phyloP scores from a whole-genome alignment of 2,888 invertebrate genomes.

The Petrolisthes manimaculis region DNA sequence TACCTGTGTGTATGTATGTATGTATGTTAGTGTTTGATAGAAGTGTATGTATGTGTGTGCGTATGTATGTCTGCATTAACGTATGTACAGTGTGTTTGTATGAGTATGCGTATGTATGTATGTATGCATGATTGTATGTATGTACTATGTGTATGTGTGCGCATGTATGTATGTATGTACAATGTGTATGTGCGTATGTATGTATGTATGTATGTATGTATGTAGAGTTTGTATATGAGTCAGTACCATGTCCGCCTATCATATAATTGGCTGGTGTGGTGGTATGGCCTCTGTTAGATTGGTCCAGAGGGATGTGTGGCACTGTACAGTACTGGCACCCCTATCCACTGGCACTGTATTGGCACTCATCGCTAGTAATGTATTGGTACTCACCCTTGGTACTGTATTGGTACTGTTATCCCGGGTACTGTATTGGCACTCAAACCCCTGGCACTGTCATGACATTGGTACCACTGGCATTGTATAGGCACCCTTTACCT shows the following conservation, averaged over 20 bases:
- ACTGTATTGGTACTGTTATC: no score
- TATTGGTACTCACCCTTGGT: no score
- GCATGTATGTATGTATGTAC: neutral
- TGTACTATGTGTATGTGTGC: neutral
- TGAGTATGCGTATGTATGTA: neutral
- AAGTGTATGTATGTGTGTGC: neutral
- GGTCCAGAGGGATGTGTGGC: neutral
- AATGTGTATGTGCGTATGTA: neutral
- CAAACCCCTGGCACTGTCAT: no score
- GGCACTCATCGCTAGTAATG: neutral
- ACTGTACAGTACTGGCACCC: neutral
- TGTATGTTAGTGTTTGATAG: neutral
- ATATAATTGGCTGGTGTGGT: slow-evolving; percentile 16
- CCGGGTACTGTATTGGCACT: no score
- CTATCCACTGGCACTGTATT: neutral
- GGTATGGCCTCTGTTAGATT: neutral
- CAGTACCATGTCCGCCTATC: slow-evolving; percentile 1
- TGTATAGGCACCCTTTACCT: no score
- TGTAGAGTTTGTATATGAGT: neutral
- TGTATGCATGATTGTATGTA: neutral
- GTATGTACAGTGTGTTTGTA: slow-evolving; percentile 2
- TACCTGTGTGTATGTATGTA: neutral
- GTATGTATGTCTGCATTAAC: neutral
- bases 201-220: neutral
- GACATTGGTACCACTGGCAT: no score